Base-by-base conservation (phyloP, 2,888 invertebrate species). In the Buathra laborator region DNA sequence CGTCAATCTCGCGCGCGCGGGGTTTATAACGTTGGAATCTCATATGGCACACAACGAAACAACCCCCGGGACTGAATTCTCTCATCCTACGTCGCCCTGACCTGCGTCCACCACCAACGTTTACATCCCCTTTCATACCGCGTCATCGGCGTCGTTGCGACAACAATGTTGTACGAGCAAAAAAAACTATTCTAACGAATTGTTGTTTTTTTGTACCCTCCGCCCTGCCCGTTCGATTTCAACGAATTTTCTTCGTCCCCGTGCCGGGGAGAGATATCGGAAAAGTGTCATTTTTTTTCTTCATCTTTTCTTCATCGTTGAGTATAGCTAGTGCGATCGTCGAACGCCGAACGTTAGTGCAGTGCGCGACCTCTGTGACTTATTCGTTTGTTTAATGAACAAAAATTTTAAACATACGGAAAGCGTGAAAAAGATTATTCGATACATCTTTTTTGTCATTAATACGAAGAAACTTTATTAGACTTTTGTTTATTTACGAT, bases 361-460 rank as follows among this genome's bases (percentile, higher is more conserved):
- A 37, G 37, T 37, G 37, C 37, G 24, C 1, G 2, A n/a, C n/a
- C n/a, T n/a, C 37, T 4, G 37, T 37, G 37, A 37, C 37, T 37
- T 9, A 37, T 37, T 37, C 37, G 37, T 37, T 37, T 37, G 37
- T 37, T 37, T 5, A 37, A 37, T 9, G 0, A 5, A 37, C 2
- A 37, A 37, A 9, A 37, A 24, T 24, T 24, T 24, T 3, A 24
- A 24, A 24, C 24, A 24, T 24, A 24, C 24, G 7, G 6, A 37
- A 37, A 1, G 1, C 37, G 37, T 37, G 37, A 37, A 37, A 37
- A 37, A 37, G 6, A 37, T 1, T 1, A 1, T 37, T 37, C 37
- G 9, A 5, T 9, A 37, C 75, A 84, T 84, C 85, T 88, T 89
- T 87, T 90, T 88, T 85, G 84, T 62, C 1, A 24, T 24, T 24